Base-by-base conservation (phyloP, 92 coral and sea anemone species). In the Scolanthus callimorphus region DNA sequence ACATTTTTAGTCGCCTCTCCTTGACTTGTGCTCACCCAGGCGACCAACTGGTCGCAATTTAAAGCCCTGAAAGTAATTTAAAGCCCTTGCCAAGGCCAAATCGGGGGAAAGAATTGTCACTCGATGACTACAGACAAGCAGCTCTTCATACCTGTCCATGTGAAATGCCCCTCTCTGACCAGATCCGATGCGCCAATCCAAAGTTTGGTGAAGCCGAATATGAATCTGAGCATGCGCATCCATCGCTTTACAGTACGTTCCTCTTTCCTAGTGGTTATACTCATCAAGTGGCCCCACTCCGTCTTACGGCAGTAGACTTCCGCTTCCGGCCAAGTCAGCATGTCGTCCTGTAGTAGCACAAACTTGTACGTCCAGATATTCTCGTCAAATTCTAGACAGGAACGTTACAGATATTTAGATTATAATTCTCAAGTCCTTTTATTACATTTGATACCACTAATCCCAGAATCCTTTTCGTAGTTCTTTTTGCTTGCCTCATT, bases 271-370 rank as follows among this genome's bases (percentile, higher is more conserved):
- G 48, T 30, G 9, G 63, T 43, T 23, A 81, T 44, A 8, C 84
- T 76, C 4, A 77, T 73, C 9, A 85, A 45, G 39, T 85, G 83
- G 27, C 88, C 94, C 12, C 88, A 75, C 53, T 85, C 94, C 10
- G 62, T 65, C 27, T 81, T 60, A 6, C 87, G 73, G 47, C 94
- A 85, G 70, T 85, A 85, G 2, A 80, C 55, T 31, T 85, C 94
- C 0, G 94, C 84, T 19, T 85, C 94, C 1, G 94, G 81, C 94
- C 94, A 85, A 1, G 94, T 63, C 1, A 85, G 72, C 84, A 78
- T 69, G 15, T 81, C 88, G 29, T 76, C 64, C 34, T 66, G 85
- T 17, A 59, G 34, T 27, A 85, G 25, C 24, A 85, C 24, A 60
- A 75, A 81, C 85, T 85, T 81, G 76, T 85, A 85, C 27, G 79